A percentile compares a stretch with the other conserved stretches of the same genome.
Conservation (phyloP, 2,113 vertebrate genomes). For the Glaucidium brasilianum region DNA sequence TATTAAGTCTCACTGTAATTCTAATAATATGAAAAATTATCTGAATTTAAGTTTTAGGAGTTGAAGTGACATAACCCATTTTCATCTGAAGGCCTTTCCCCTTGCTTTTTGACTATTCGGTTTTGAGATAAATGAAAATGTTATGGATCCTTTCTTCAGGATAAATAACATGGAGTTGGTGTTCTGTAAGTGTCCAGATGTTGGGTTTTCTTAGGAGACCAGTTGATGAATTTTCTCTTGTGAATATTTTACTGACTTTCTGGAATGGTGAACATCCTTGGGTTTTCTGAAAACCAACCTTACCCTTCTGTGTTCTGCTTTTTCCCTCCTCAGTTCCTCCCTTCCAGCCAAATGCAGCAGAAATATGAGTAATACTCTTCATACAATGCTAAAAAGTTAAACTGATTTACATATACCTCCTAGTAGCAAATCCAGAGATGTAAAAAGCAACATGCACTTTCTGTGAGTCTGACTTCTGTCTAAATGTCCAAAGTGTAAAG, state of each 20-base stretch:
- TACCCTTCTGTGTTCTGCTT: not conserved
- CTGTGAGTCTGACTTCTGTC: not conserved
- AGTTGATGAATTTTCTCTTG: not conserved
- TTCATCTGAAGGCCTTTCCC: not conserved
- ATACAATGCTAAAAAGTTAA: not conserved
- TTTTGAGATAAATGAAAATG: not conserved
- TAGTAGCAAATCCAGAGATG: not conserved
- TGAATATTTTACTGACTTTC: not conserved
- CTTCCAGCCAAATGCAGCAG: not conserved
- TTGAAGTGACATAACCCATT: not conserved
- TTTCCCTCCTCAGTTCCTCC: fast-evolving
- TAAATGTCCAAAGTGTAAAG: not conserved
- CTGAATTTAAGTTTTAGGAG: not conserved
- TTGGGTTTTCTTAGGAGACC: not conserved
- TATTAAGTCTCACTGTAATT: not conserved
- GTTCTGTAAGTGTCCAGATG: not conserved
- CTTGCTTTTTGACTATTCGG: not conserved
- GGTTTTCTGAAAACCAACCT: not conserved
- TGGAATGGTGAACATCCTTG: not conserved
- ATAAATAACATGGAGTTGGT: not conserved
- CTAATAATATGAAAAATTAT: not conserved
- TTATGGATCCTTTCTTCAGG: not conserved
- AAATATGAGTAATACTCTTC: not conserved
- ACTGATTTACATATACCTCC: not conserved
- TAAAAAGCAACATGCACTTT: not conserved